Base-by-base conservation (phyloP, 1,140 invertebrate species). In the Eumaeus atala region DNA sequence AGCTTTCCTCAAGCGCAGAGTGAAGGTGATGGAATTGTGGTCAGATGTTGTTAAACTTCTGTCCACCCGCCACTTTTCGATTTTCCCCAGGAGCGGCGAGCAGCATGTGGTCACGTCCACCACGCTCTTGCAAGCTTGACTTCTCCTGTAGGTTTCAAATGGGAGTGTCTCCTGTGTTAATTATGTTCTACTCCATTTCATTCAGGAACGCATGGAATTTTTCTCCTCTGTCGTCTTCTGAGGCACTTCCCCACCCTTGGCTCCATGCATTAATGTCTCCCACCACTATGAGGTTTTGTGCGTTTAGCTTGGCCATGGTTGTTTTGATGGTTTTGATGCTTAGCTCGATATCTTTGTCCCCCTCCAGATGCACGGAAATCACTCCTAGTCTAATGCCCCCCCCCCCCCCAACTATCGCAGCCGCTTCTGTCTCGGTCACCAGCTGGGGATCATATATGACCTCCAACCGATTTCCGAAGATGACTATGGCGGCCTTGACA, bases 241-340 rank as follows among this genome's bases (percentile, higher is more conserved):
- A 12, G 10, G 1, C 35, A 21, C 67, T 72, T 6, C 70, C 70
- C 70, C 70, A 73, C 65, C 70, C 68, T 1, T 56, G 51, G 47
- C 62, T 72, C 69, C 62, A 68, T 0, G 69, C 67, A 42, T 67
- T 74, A 1, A 63, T 49, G 37, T 74, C 72, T 12, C 69, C 69
- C 11, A 53, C 54, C 8, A 50, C 35, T 5, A 58, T 14, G 10
- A 53, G 17, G 28, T 54, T 35, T 10, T 34, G 21, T 3, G 34
- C 16, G 1, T 14, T 14, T 21, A 44, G 33, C 21, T 47, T 44
- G 3, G 2, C 34, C 2, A 12, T 38, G 1, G 9, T 14, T 3
- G 7, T 40, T 18, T 44, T 12, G 0, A 42, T 38, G 1, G 21
- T 14, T 11, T 42, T 48, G 10, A 51, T 9, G 14, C 51, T 44